These are phyloP conservation scores for Koerneria pararmatus DNA, from an alignment of 2,888 invertebrate genomes.

Conservation along the genomic window DNA sequence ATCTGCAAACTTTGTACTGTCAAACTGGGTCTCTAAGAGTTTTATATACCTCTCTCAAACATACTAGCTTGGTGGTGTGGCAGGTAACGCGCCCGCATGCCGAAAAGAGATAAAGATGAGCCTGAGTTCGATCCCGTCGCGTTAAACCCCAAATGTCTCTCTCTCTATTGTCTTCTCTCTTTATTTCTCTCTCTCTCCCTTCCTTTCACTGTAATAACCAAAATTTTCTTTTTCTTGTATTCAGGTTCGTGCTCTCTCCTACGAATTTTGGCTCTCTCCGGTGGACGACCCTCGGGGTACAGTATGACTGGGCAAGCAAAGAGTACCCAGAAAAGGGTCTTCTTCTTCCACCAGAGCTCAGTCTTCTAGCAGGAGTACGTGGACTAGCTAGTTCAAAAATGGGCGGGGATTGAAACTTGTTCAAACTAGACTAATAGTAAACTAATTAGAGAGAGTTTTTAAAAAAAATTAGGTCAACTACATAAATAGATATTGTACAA, in stretches of 20 bases:
- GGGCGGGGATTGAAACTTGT: too few species aligned
- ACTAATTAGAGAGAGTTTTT: too few species aligned
- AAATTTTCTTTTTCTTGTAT: background rate
- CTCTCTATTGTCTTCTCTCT: background rate
- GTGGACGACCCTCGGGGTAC: conserved; percentile 94
- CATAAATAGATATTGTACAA: too few species aligned
- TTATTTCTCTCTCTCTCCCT: background rate
- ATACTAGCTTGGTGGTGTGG: too few species aligned
- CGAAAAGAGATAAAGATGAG: too few species aligned
- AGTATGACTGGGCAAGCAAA: conserved; percentile 96
- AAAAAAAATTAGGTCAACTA: too few species aligned
- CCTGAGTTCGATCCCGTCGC: too few species aligned
- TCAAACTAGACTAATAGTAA: too few species aligned
- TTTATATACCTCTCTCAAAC: too few species aligned
- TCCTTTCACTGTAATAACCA: background rate
- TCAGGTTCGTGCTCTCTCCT: conserved; percentile 65
- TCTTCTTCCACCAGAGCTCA: conserved; percentile 51
- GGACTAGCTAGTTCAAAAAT: background rate
- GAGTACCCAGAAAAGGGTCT: conserved; percentile 62
- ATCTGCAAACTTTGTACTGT: too few species aligned
- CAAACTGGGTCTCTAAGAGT: too few species aligned
- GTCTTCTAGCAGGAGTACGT: conserved; percentile 30
- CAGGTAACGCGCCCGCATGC: too few species aligned
- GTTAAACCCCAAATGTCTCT: background rate
- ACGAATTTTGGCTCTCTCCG: conserved; percentile 73